Percentiles rank a stretch among this genome's conserved stretches.
phyloP scores from a whole-genome alignment of 2,113 vertebrate genomes.

The Petrocephalus microphthalmus region DNA sequence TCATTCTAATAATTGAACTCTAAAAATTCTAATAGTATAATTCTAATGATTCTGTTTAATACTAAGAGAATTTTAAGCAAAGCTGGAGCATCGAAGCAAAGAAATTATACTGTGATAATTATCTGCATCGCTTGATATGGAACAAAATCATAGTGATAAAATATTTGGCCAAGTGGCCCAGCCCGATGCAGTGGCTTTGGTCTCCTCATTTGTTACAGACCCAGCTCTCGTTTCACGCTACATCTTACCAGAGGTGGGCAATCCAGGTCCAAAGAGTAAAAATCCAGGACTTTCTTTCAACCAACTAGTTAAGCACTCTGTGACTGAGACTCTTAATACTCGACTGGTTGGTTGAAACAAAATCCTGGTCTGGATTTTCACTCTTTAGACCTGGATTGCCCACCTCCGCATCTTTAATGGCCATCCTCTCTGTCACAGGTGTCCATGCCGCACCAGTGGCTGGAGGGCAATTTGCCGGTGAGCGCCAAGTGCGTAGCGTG shows the following conservation, averaged over 20 bases:
- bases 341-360: no score
- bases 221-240: neutral
- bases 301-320: no score
- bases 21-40: no score
- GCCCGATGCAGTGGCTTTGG: neutral
- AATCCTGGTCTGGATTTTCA: no score
- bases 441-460: conserved; percentile 86
- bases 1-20: no score
- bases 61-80: neutral
- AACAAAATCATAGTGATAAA: neutral
- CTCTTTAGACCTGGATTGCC: no score
- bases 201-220: neutral
- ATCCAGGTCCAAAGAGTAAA: no score
- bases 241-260: neutral
- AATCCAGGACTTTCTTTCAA: no score
- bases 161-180: neutral
- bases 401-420: neutral
- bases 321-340: no score
- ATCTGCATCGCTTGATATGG: neutral
- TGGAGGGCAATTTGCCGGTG: conserved; percentile 84
- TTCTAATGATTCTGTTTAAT: neutral
- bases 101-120: no score
- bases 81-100: neutral
- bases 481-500: conserved; percentile 78
- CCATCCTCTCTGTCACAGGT: conserved; percentile 52